Evolutionary conservation across 2,888 invertebrate genomes (phyloP).

Genomic region (Drosophila histrio): DNA sequence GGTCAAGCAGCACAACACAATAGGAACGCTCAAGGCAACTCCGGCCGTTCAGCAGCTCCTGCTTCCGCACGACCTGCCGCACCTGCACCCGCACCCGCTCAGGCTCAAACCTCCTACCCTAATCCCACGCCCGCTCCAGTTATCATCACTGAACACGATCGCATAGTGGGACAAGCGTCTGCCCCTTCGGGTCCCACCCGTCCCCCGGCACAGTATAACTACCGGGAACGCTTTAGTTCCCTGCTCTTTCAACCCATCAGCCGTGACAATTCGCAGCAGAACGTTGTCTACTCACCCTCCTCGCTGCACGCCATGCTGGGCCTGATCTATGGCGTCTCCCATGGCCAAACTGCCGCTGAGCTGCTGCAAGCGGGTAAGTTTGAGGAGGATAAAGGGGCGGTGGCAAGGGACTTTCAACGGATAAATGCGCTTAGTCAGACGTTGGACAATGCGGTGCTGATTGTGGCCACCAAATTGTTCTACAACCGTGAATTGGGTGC

Average conservation of each 20-base stretch:
- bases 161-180: neutral
- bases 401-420: conserved; percentile 41
- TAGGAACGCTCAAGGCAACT: neutral
- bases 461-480: conserved; percentile 74
- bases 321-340: conserved; percentile 89
- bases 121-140: neutral
- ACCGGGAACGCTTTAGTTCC: conserved; percentile 63
- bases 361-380: conserved; percentile 57
- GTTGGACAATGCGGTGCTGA: conserved; percentile 38
- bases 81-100: neutral
- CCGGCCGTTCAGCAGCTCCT: neutral
- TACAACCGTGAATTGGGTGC: conserved; percentile 48
- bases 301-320: conserved; percentile 90
- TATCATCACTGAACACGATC: neutral
- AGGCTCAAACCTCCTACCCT: neutral
- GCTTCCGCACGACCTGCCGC: neutral
- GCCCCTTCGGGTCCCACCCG: conserved; percentile 25
- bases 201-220: conserved; percentile 40
- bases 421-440: conserved; percentile 15
- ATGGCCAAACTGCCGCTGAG: conserved; percentile 83
- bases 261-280: conserved; percentile 30
- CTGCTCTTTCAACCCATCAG: conserved; percentile 62
- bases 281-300: conserved; percentile 78
- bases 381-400: neutral
- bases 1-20: conserved; percentile 5